Conservation (phyloP, 2,113 vertebrate species). For the Notarius quadriscutis region DNA sequence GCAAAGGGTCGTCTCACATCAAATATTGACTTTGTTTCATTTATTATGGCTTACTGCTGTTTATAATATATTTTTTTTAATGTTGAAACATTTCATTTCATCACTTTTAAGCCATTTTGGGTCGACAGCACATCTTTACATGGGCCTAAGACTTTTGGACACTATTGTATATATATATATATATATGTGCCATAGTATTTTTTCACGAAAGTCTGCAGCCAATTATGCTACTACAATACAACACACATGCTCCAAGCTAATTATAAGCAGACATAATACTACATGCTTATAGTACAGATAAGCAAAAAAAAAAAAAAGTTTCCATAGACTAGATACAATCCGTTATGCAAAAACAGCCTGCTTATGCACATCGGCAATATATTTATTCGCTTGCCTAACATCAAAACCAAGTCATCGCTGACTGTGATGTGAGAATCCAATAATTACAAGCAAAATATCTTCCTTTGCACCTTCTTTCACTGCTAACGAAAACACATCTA, state of each 20-base stretch:
- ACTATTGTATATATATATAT: too few relatives aligned
- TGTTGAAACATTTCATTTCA: too few relatives aligned
- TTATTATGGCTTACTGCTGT: too few relatives aligned
- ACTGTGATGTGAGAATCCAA: not conserved
- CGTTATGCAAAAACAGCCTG: not conserved
- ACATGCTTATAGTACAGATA: not conserved
- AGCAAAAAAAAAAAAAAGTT: slow-evolving; percentile 2
- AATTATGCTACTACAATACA: not conserved
- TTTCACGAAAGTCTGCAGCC: slow-evolving; percentile 6
- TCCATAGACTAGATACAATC: not conserved
- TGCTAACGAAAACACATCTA: slow-evolving; percentile 36
- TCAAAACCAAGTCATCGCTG: not conserved
- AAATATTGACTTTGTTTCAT: too few relatives aligned
- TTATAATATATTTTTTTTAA: too few relatives aligned
- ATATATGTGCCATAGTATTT: not conserved
- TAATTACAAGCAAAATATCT: slow-evolving; percentile 23
- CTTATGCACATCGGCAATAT: not conserved
- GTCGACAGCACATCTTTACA: too few relatives aligned
- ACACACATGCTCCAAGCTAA: not conserved
- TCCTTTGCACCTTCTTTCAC: slow-evolving; percentile 33
- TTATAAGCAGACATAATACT: not conserved
- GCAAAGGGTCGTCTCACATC: too few relatives aligned
- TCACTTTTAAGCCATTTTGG: too few relatives aligned
- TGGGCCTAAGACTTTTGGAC: too few relatives aligned
- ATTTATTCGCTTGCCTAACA: not conserved